Evolutionary conservation across 2,113 vertebrate species (phyloP).

Genomic region (Paracanthobrama guichenoti): DNA sequence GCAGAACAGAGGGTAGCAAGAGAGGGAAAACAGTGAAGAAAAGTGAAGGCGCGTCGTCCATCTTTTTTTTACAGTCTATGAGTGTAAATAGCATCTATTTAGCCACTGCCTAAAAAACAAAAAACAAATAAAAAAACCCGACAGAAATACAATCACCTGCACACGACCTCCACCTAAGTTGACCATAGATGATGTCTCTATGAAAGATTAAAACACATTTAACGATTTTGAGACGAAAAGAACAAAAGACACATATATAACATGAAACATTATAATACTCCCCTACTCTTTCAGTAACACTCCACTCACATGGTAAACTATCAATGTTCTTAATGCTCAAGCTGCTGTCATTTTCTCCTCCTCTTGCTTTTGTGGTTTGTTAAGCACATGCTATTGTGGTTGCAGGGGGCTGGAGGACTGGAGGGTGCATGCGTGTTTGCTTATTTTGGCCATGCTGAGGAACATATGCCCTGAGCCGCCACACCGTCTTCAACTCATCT

Average conservation of each 20-base stretch:
- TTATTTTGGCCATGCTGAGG: slow-evolving; percentile 47
- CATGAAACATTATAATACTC: too few species aligned
- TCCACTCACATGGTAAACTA: background rate
- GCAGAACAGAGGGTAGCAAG: too few species aligned
- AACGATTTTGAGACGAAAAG: too few species aligned
- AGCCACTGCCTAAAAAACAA: too few species aligned
- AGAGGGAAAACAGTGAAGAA: too few species aligned
- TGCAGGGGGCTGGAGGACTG: slow-evolving; percentile 28
- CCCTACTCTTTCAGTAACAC: too few species aligned
- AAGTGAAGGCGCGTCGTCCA: too few species aligned
- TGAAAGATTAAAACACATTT: background rate
- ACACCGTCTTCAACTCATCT: slow-evolving; percentile 38
- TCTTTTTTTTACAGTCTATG: too few species aligned
- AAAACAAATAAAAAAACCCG: too few species aligned
- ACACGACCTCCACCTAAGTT: background rate
- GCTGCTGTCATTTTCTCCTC: slow-evolving; percentile 42
- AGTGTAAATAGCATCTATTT: too few species aligned
- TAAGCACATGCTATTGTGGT: slow-evolving; percentile 47
- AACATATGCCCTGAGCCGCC: slow-evolving; percentile 55
- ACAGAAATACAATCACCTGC: background rate
- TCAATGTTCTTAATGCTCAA: slow-evolving; percentile 28
- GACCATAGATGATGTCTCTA: background rate
- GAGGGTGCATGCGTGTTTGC: slow-evolving; percentile 31
- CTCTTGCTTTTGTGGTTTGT: slow-evolving; percentile 50
- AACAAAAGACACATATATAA: too few species aligned